Evolutionary conservation across 2,888 invertebrate genomes (phyloP), one percentile per base, ranked within the genome.

Genomic region (Autographa gamma): DNA sequence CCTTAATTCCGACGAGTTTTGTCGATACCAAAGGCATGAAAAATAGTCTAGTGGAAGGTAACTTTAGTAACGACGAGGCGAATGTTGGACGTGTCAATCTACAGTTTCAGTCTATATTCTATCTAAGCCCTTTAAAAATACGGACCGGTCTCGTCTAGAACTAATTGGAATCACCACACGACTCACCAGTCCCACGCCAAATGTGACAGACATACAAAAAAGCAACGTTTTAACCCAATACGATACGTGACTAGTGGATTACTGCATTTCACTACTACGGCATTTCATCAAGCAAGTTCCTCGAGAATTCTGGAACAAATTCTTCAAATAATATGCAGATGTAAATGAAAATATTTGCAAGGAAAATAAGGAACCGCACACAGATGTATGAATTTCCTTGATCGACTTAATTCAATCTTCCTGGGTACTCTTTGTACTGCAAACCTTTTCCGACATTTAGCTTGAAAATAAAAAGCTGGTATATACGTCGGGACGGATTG

Each of bases 401-500:
- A 77, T 83, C 77, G 73, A 73, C 74, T 71, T 83, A 80, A 83
- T 83, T 83, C 78, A 81, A 83, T 80, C 67, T 76, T 65, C 62
- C 63, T 82, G 78, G 66, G 76, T 83, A 80, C 80, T 82, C 82
- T 86, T 82, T 87, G 82, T 85, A 86, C 82, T 77, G 69, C 65
- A 84, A 84, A 86, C 84, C 82, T 81, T 84, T 87, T 87, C 84
- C 87, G 79, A 88, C 88, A 87, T 90, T 90, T 90, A 91, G 89
- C 88, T 87, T 84, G 85, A 86, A 88, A 91, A 90, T 89, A 90
- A 92, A 91, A 91, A 89, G 84, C 86, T 74, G 83, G 77, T 84
- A 86, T 87, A 86, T 88, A 88, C 85, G 86, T 79, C 74, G 83
- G 86, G 87, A 90, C 88, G 91, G 89, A 91, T 91, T 91, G 92